Evolutionary conservation across 2,113 vertebrate genomes (phyloP).

Genomic region (Actenoides lindsayi): DNA sequence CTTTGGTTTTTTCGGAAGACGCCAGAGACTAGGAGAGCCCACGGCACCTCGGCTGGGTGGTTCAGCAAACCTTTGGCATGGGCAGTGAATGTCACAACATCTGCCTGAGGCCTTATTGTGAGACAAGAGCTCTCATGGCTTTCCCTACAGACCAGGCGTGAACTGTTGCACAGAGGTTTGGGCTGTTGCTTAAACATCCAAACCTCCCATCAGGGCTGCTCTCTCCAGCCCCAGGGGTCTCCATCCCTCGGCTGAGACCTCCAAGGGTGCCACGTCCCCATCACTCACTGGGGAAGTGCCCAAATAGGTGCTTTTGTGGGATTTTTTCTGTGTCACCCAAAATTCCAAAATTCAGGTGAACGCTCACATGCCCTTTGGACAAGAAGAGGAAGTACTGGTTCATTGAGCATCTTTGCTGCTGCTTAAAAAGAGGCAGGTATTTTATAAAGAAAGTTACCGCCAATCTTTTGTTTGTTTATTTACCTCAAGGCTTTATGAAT

Average conservation of each 20-base stretch:
- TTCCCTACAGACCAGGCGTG: accelerated
- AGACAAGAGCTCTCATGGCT: background rate
- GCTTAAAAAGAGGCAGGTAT: background rate
- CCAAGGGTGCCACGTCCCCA: accelerated
- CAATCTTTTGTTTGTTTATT: background rate
- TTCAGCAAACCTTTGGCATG: accelerated
- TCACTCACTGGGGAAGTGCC: background rate
- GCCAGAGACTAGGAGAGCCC: background rate
- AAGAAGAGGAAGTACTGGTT: background rate
- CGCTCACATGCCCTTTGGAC: accelerated
- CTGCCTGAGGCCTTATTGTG: accelerated
- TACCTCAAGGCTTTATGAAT: background rate
- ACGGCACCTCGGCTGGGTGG: accelerated
- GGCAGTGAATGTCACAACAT: accelerated
- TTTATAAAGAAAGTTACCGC: background rate
- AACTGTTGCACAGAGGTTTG: accelerated
- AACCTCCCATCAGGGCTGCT: accelerated
- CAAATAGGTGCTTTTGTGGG: background rate
- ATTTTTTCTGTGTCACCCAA: background rate
- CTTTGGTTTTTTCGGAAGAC: background rate
- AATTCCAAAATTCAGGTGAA: background rate
- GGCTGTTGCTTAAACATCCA: background rate
- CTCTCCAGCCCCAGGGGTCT: accelerated
- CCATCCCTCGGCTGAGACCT: accelerated
- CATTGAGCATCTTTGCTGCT: accelerated